phyloP scores from a whole-genome alignment of 2,113 vertebrate genomes.

The Hystrix brachyura region DNA sequence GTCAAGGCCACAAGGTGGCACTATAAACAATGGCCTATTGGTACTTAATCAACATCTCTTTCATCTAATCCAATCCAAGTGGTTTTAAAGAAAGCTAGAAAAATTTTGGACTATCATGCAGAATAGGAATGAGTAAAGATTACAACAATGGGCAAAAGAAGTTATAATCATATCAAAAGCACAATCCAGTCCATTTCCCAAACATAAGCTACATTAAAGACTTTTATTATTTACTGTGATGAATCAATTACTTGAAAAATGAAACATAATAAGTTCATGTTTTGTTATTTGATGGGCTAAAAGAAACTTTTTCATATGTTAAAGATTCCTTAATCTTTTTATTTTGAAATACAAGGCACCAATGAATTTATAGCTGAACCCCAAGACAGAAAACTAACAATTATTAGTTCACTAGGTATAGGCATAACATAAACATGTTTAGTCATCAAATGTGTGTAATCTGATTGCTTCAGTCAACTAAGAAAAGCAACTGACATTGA shows the following conservation, averaged over 20 bases:
- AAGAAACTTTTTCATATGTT: not conserved
- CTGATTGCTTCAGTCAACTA: slow-evolving; percentile 69
- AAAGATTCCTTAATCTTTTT: not conserved
- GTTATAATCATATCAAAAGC: not conserved
- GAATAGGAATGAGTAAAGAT: not conserved
- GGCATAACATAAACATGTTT: slow-evolving; percentile 21
- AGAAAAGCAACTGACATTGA: slow-evolving; percentile 43
- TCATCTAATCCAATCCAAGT: not conserved
- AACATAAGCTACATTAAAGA: slow-evolving; percentile 17
- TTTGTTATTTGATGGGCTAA: slow-evolving; percentile 4
- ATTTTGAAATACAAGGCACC: slow-evolving; percentile 32
- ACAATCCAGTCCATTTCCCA: not conserved
- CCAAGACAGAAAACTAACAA: slow-evolving; percentile 23
- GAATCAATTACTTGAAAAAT: slow-evolving; percentile 37
- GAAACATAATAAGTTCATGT: not conserved
- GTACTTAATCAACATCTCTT: not conserved
- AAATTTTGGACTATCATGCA: not conserved
- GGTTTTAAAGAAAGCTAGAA: slow-evolving; percentile 45
- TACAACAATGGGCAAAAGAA: not conserved
- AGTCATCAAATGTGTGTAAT: slow-evolving; percentile 54
- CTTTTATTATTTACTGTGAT: not conserved
- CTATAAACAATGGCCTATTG: slow-evolving; percentile 48
- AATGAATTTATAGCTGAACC: slow-evolving; percentile 49
- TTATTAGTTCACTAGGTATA: slow-evolving; percentile 55
- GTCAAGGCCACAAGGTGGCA: slow-evolving; percentile 74